These are phyloP conservation scores for Campoletis raptor DNA, from an alignment of 2,888 invertebrate genomes.

Conservation along the genomic window DNA sequence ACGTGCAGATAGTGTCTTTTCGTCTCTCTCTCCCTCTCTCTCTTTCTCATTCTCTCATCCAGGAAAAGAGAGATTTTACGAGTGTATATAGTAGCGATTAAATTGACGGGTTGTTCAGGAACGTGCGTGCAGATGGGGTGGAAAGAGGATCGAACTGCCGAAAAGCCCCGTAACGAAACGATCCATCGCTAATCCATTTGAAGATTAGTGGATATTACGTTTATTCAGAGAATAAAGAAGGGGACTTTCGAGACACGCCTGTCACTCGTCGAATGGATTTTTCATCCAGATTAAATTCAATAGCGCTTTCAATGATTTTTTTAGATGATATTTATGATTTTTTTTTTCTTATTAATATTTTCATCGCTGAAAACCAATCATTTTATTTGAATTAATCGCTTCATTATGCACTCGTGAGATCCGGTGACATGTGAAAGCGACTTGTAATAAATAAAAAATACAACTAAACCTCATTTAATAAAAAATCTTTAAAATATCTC, in stretches of 20 bases:
- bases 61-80: slow-evolving; percentile 50
- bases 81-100: slow-evolving; percentile 59
- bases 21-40: not conserved
- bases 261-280: slow-evolving; percentile 48
- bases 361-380: slow-evolving; percentile 5
- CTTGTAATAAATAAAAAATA: not conserved
- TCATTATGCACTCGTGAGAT: slow-evolving; percentile 9
- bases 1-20: slow-evolving; percentile 25
- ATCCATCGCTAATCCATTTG: slow-evolving; percentile 60
- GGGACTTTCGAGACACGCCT: slow-evolving; percentile 29
- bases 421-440: slow-evolving; percentile 9
- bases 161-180: slow-evolving; percentile 58
- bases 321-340: not conserved
- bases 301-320: not conserved
- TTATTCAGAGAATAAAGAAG: not conserved
- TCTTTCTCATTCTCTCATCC: not conserved
- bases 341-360: not conserved
- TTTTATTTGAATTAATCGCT: slow-evolving; percentile 24
- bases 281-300: slow-evolving; percentile 53
- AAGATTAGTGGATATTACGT: slow-evolving; percentile 38
- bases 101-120: slow-evolving; percentile 60
- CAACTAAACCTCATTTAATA: not conserved
- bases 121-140: slow-evolving; percentile 46
- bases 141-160: slow-evolving; percentile 31
- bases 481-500: not conserved